These are phyloP conservation scores for Myodes glareolus DNA, from an alignment of 2,113 vertebrate genomes.

Conservation along the genomic window DNA sequence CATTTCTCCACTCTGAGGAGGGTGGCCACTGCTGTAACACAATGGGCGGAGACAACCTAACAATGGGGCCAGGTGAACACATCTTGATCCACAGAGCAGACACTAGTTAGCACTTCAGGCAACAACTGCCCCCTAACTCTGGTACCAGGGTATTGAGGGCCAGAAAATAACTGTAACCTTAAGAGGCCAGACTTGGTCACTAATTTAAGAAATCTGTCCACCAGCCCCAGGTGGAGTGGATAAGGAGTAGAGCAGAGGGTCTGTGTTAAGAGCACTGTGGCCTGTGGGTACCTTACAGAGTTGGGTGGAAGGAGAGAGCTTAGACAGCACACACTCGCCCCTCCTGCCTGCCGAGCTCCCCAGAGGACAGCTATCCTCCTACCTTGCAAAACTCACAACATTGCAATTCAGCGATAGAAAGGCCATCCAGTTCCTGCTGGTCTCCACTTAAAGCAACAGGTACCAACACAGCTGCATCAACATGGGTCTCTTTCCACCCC, in stretches of 20 bases:
- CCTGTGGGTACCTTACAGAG: background rate
- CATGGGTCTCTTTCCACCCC: rapidly evolving
- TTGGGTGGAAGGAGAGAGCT: background rate
- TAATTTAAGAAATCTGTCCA: conserved; percentile 31
- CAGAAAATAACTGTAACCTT: background rate
- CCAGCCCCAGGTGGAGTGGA: background rate
- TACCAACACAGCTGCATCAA: background rate
- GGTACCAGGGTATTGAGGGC: background rate
- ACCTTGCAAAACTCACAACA: background rate
- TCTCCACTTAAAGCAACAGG: conserved; percentile 12
- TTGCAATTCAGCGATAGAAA: background rate
- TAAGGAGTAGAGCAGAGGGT: background rate
- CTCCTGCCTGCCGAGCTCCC: background rate
- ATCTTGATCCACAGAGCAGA: background rate
- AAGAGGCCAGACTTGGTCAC: background rate
- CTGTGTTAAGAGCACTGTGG: background rate
- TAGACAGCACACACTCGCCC: background rate
- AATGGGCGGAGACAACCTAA: background rate
- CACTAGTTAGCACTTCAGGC: background rate
- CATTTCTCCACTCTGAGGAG: conserved; percentile 2
- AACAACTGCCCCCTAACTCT: background rate
- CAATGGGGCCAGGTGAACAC: background rate
- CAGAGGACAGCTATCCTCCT: background rate
- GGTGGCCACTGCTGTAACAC: background rate
- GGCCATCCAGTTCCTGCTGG: background rate